Evolutionary conservation across 1,140 invertebrate genomes (phyloP).

Genomic region (Drosophila kanapiae): DNA sequence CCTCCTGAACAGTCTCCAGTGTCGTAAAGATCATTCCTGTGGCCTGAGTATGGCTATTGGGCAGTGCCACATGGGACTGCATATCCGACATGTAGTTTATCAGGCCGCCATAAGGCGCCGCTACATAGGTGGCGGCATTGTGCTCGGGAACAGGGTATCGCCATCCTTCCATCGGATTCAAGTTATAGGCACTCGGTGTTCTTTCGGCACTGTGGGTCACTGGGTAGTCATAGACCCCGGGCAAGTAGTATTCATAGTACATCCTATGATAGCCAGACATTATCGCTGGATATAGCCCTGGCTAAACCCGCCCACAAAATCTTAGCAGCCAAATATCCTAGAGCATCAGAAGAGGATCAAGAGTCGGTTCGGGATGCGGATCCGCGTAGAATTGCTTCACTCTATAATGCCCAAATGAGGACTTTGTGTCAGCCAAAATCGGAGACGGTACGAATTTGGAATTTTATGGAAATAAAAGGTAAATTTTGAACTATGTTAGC

Average conservation of each 20-base stretch:
- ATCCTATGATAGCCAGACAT: slow-evolving; percentile 43
- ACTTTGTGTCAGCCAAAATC: slow-evolving; percentile 24
- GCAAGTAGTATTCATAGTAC: slow-evolving; percentile 48
- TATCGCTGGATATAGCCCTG: background rate
- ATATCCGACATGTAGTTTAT: slow-evolving; percentile 48
- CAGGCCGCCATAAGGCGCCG: slow-evolving; percentile 13
- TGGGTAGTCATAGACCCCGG: slow-evolving; percentile 39
- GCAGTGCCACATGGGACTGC: slow-evolving; percentile 38
- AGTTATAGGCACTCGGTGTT: slow-evolving; percentile 1
- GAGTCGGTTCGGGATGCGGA: background rate
- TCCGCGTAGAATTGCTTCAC: background rate
- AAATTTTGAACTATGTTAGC: slow-evolving; percentile 38
- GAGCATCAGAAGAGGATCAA: slow-evolving; percentile 39
- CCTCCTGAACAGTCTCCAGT: background rate
- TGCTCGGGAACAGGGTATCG: background rate
- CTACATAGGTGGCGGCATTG: slow-evolving; percentile 33
- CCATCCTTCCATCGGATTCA: background rate
- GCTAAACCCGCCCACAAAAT: too few relatives aligned
- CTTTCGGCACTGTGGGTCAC: background rate
- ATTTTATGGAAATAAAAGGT: slow-evolving; percentile 42
- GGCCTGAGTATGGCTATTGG: background rate
- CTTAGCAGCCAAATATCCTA: slow-evolving; percentile 46
- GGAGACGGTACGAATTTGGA: slow-evolving; percentile 57
- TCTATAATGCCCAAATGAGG: slow-evolving; percentile 2
- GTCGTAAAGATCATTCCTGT: slow-evolving; percentile 6